Conservation (phyloP, 2,888 invertebrate genomes). For the Caenorhabditis becei region DNA sequence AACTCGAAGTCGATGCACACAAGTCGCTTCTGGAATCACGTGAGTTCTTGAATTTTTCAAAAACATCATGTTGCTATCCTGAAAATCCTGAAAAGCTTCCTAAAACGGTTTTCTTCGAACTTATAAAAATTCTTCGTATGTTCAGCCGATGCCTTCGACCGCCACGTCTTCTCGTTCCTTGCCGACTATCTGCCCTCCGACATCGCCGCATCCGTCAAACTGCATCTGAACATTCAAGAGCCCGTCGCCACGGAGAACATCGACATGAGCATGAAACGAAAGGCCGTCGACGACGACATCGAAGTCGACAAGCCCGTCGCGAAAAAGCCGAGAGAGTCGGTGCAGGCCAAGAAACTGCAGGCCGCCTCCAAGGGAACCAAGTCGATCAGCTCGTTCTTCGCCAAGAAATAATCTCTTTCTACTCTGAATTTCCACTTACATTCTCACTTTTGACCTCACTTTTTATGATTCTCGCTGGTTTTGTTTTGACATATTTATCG, state of each 20-base stretch:
- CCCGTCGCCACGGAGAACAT: slow-evolving; percentile 34
- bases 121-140: no score
- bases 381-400: slow-evolving; percentile 71
- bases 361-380: slow-evolving; percentile 76
- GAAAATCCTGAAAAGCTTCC: no score
- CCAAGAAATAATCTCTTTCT: slow-evolving; percentile 58
- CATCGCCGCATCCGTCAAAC: neutral
- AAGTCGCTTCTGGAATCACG: slow-evolving; percentile 60
- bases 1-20: slow-evolving; percentile 64
- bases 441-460: slow-evolving; percentile 10
- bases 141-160: slow-evolving; percentile 65
- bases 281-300: slow-evolving; percentile 35
- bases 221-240: slow-evolving; percentile 65
- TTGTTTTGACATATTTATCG: neutral
- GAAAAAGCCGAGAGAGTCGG: slow-evolving; percentile 66
- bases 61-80: no score
- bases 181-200: slow-evolving; percentile 60
- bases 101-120: no score
- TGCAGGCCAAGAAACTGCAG: slow-evolving; percentile 70
- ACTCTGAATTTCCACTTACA: neutral
- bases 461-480: slow-evolving; percentile 2
- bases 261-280: slow-evolving; percentile 62
- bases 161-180: slow-evolving; percentile 69
- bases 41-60: slow-evolving; percentile 25
- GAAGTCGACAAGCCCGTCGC: slow-evolving; percentile 41